phyloP scores from a whole-genome alignment of 2,113 vertebrate species.

The Meriones unguiculatus region DNA sequence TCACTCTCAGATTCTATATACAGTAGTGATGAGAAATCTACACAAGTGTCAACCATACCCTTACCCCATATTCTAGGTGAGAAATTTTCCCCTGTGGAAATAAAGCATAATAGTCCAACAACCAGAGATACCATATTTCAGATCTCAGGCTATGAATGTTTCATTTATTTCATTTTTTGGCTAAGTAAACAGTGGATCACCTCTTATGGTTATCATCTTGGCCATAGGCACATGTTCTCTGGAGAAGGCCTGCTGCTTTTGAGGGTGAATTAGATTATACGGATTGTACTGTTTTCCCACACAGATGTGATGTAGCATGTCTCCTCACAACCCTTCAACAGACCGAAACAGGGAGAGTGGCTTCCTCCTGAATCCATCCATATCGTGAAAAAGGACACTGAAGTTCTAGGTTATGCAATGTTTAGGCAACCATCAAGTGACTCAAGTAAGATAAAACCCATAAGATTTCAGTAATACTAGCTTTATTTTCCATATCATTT shows the following conservation, averaged over 20 bases:
- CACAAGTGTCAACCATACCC: too few relatives aligned
- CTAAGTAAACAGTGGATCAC: too few relatives aligned
- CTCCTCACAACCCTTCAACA: not conserved
- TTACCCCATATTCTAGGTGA: not conserved
- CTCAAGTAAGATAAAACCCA: not conserved
- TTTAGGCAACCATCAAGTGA: not conserved
- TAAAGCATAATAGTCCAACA: not conserved
- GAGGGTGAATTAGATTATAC: not conserved
- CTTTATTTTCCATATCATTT: not conserved
- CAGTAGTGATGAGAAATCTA: not conserved
- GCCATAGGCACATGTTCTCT: not conserved
- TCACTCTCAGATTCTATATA: not conserved
- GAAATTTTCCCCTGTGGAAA: not conserved
- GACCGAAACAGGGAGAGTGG: not conserved
- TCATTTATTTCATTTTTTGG: not conserved
- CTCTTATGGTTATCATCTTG: too few relatives aligned
- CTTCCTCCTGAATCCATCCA: not conserved
- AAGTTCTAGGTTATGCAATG: too few relatives aligned
- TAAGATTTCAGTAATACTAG: not conserved
- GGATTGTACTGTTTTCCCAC: not conserved
- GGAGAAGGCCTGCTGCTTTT: not conserved
- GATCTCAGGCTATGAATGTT: not conserved
- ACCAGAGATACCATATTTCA: not conserved
- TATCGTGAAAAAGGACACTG: not conserved
- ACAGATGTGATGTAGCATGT: not conserved